These are phyloP conservation scores for Pangasius krempfi DNA, from an alignment of 2,797 vertebrate species.

Conservation along the genomic window DNA sequence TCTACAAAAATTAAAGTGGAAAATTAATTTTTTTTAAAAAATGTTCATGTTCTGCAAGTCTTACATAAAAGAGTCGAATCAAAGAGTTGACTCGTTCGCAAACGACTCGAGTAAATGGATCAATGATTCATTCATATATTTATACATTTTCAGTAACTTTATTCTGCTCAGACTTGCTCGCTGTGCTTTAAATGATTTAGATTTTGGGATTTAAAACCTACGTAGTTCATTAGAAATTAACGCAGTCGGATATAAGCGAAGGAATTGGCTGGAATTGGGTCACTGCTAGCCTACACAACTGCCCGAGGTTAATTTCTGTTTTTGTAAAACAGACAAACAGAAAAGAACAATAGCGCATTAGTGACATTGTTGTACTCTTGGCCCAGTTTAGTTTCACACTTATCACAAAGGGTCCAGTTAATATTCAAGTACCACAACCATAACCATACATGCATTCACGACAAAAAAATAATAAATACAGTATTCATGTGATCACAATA, in stretches of 20 bases:
- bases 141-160: background rate
- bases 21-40: background rate
- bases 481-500: background rate
- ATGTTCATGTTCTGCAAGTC: too few relatives aligned
- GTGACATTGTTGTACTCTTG: background rate
- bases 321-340: background rate
- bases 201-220: background rate
- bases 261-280: background rate
- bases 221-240: background rate
- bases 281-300: background rate
- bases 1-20: background rate
- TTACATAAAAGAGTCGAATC: background rate
- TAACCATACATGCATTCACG: background rate
- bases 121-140: background rate
- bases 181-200: background rate
- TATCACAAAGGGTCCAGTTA: background rate
- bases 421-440: background rate
- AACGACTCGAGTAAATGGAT: background rate
- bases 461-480: background rate
- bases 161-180: background rate
- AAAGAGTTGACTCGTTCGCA: background rate
- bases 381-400: constrained; percentile 10
- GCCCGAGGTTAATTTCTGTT: background rate
- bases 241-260: background rate
- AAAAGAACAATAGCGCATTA: background rate